Percentiles rank a stretch among this genome's conserved stretches.
These are phyloP conservation scores for Pandemis heparana DNA, from an alignment of 2,888 invertebrate genomes.

Conservation along the genomic window DNA sequence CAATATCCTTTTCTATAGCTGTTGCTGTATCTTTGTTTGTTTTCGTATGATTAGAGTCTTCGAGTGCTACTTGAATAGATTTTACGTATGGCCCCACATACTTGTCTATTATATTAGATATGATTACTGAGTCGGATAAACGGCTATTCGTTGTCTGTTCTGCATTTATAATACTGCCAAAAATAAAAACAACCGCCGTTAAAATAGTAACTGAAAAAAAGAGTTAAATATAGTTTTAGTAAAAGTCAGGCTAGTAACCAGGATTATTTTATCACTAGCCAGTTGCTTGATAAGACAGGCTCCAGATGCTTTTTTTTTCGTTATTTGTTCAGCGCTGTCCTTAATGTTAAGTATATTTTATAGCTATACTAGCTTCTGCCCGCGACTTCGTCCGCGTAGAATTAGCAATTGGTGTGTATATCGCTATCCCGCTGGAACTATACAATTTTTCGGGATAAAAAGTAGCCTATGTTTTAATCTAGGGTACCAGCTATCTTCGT, in stretches of 20 bases:
- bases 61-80: slow-evolving; percentile 18
- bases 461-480: no score
- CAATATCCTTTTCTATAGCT: slow-evolving; percentile 54
- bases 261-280: neutral
- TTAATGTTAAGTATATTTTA: no score
- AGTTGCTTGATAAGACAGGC: neutral
- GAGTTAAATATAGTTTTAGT: neutral
- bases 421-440: no score
- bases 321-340: no score
- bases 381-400: no score
- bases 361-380: no score
- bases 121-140: slow-evolving; percentile 46
- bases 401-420: no score
- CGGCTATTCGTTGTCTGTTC: neutral
- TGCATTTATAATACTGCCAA: slow-evolving; percentile 1
- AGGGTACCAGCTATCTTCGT: no score
- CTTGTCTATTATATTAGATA: slow-evolving; percentile 53
- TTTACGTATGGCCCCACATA: slow-evolving; percentile 57
- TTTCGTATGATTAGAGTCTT: slow-evolving; percentile 19
- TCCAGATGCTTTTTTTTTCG: no score
- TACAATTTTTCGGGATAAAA: no score
- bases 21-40: slow-evolving; percentile 37
- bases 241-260: no score
- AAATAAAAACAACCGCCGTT: neutral
- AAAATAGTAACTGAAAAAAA: slow-evolving; percentile 19